phyloP scores from a whole-genome alignment of 2,888 invertebrate genomes.

The Orthosia cruda region DNA sequence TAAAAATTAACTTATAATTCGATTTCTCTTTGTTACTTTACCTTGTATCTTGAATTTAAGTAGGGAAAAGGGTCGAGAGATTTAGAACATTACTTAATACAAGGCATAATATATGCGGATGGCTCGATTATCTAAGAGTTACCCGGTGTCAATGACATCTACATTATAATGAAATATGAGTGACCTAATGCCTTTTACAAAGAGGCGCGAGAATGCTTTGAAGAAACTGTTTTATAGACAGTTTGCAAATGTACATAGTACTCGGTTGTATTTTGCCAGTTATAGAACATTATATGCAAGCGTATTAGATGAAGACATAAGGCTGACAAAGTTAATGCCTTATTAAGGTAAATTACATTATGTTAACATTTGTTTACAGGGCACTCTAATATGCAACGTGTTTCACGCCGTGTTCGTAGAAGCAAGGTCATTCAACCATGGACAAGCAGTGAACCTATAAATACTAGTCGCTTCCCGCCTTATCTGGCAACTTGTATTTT shows the following conservation, averaged over 20 bases:
- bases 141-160: conserved; percentile 71
- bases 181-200: conserved; percentile 72
- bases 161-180: conserved; percentile 68
- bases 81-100: conserved; percentile 61
- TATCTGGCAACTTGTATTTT: conserved; percentile 79
- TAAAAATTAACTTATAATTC: conserved; percentile 4
- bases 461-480: conserved; percentile 72
- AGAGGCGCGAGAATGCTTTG: conserved; percentile 50
- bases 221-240: conserved; percentile 9
- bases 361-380: conserved; percentile 22
- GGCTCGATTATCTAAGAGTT: conserved; percentile 65
- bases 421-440: conserved; percentile 75
- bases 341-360: conserved; percentile 9
- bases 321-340: conserved; percentile 2
- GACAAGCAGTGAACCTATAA: conserved; percentile 68
- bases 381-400: conserved; percentile 9
- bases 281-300: not conserved
- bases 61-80: conserved; percentile 59
- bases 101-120: conserved; percentile 51
- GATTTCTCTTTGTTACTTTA: conserved; percentile 38
- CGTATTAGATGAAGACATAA: not conserved
- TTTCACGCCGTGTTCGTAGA: conserved; percentile 51
- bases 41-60: conserved; percentile 40
- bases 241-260: not conserved
- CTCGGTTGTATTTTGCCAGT: not conserved